Conservation (phyloP, 2,888 invertebrate species). For the Folsomia candida region DNA sequence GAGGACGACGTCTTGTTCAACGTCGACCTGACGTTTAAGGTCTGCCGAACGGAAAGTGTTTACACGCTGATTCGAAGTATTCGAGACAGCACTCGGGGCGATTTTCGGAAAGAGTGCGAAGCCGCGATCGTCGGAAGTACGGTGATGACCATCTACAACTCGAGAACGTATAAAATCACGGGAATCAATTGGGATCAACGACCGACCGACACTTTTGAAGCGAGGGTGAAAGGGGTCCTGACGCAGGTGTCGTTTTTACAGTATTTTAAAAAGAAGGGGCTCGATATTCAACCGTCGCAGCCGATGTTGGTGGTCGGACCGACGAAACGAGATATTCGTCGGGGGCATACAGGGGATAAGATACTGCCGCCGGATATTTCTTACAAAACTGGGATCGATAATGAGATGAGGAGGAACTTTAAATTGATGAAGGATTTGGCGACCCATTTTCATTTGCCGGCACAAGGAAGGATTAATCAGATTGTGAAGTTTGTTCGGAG, state of each 20-base stretch:
- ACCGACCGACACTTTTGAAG: too few relatives aligned
- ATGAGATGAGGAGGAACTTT: not conserved
- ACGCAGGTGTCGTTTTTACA: not conserved
- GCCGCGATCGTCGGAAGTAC: slow-evolving; percentile 46
- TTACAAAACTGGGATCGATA: not conserved
- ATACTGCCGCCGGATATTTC: not conserved
- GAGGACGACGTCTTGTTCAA: slow-evolving; percentile 22
- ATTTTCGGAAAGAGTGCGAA: not conserved
- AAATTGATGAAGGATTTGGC: not conserved
- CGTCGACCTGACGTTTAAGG: slow-evolving; percentile 28
- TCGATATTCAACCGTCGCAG: not conserved
- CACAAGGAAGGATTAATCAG: not conserved
- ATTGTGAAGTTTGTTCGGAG: not conserved
- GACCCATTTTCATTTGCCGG: not conserved
- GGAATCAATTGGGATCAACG: slow-evolving; percentile 55
- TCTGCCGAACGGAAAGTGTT: slow-evolving; percentile 24
- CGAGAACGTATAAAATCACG: too few relatives aligned
- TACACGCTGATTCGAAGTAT: slow-evolving; percentile 4
- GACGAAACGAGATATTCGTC: not conserved
- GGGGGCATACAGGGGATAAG: not conserved
- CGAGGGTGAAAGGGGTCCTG: not conserved
- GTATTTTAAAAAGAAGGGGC: not conserved
- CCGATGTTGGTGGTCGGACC: not conserved
- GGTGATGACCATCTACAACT: slow-evolving; percentile 52
- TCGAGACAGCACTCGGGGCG: not conserved